Conservation (phyloP, 30 jellyfish, hydroid and myxozoan genomes). For the Turritopsis rubra region DNA sequence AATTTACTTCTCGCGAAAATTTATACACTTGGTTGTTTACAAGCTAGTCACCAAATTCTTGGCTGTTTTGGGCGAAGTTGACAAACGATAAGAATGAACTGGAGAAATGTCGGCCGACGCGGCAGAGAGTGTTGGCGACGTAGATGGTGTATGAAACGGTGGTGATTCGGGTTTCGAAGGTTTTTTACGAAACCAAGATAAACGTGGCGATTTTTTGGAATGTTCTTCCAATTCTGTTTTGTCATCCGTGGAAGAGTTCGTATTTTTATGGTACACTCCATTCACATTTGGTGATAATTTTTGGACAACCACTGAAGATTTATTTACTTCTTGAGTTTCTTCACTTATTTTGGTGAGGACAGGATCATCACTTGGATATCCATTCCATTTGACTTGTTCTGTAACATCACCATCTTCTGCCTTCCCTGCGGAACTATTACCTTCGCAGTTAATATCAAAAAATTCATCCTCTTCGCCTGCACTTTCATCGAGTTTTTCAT, state of each 20-base stretch:
- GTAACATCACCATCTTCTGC: neutral
- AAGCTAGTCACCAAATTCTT: neutral
- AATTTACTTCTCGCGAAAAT: neutral
- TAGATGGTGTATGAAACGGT: slow-evolving; percentile 2
- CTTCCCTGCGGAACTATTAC: neutral
- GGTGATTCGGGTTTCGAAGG: neutral
- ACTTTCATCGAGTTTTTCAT: slow-evolving; percentile 13
- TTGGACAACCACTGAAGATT: neutral
- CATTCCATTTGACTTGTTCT: neutral
- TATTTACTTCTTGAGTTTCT: neutral
- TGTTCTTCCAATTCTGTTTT: neutral
- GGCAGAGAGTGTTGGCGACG: neutral
- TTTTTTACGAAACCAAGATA: neutral
- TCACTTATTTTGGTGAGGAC: neutral
- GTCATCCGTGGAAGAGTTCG: neutral
- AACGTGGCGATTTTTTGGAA: neutral
- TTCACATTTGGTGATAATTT: neutral
- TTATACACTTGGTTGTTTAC: neutral
- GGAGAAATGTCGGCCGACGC: slow-evolving; percentile 8
- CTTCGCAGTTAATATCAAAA: slow-evolving; percentile 28
- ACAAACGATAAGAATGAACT: neutral
- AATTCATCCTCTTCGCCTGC: slow-evolving; percentile 46
- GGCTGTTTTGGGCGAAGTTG: neutral
- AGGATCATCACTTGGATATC: neutral
- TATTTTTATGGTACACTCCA: neutral